Conservation (phyloP, 2,888 invertebrate species). For the Oegoconia quadripuncta region DNA sequence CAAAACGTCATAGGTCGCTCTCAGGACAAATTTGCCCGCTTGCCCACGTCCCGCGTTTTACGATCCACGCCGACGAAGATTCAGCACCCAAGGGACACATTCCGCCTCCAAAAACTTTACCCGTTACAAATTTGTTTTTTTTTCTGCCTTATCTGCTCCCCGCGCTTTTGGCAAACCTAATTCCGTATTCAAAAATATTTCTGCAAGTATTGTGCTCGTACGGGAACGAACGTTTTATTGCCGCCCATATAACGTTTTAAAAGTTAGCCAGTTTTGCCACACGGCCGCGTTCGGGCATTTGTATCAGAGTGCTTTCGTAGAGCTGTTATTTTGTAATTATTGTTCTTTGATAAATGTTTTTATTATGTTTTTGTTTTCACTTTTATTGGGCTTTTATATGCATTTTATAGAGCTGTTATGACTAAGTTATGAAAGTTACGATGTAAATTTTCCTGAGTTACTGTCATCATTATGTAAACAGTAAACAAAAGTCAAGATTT, state of each 20-base stretch:
- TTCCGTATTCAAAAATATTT: conserved; percentile 80
- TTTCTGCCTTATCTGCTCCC: conserved; percentile 77
- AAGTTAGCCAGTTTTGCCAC: conserved; percentile 70
- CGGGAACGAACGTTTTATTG: conserved; percentile 74
- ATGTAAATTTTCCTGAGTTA: neutral
- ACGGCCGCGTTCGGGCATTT: conserved; percentile 45
- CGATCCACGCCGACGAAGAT: conserved; percentile 77
- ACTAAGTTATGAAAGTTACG: neutral
- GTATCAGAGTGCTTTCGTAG: conserved; percentile 38
- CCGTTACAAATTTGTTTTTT: conserved; percentile 80
- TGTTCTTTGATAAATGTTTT: conserved; percentile 63
- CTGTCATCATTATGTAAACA: too few relatives aligned
- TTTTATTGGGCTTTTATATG: conserved; percentile 6
- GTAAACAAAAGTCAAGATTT: too few relatives aligned
- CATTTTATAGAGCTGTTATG: conserved; percentile 1
- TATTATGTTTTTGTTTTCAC: conserved; percentile 34
- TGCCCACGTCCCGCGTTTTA: conserved; percentile 78
- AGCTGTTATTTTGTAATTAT: conserved; percentile 58
- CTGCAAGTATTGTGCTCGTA: conserved; percentile 77
- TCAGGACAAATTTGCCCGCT: conserved; percentile 77
- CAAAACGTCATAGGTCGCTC: conserved; percentile 78
- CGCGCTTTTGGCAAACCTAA: conserved; percentile 78
- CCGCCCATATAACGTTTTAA: conserved; percentile 78
- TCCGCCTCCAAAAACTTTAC: conserved; percentile 79
- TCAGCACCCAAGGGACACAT: conserved; percentile 78